A percentile compares a stretch with the other conserved stretches of the same genome.
Evolutionary conservation across 2,113 vertebrate genomes (phyloP).

Genomic region (Lagopus leucura): DNA sequence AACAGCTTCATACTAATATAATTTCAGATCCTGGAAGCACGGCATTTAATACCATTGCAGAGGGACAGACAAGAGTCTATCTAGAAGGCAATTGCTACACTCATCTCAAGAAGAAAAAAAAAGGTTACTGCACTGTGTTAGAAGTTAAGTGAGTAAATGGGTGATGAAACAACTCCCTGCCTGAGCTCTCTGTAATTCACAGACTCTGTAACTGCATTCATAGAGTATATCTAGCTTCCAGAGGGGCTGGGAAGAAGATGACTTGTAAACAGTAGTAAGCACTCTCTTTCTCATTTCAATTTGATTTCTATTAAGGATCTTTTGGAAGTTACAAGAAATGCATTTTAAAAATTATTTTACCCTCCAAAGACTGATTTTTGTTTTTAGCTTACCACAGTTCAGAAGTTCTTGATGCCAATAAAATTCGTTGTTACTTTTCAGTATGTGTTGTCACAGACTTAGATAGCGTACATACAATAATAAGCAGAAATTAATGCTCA

Average conservation of each 20-base stretch:
- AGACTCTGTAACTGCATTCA: not conserved
- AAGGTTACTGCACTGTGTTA: not conserved
- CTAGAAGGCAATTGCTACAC: not conserved
- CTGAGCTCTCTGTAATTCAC: not conserved
- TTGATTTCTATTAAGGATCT: not conserved
- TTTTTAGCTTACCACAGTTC: not conserved
- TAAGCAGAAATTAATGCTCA: not conserved
- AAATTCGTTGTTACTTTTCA: not conserved
- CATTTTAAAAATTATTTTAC: not conserved
- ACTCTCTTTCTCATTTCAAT: not conserved
- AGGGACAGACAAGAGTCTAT: not conserved
- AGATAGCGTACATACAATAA: not conserved
- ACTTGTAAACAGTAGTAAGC: not conserved
- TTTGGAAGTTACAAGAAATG: not conserved
- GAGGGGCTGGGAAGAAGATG: not conserved
- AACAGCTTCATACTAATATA: not conserved
- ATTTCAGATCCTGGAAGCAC: not conserved
- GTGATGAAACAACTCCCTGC: not conserved
- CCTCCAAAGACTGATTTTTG: fast-evolving
- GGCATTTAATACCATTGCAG: not conserved
- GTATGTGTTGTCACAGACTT: not conserved
- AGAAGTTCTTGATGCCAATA: not conserved
- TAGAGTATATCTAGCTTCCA: not conserved
- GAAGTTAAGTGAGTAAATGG: not conserved
- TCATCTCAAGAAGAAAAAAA: not conserved